Percentiles rank a stretch among this genome's conserved stretches.
Evolutionary conservation across 53 echinoderm and acorn worm species (phyloP).

Genomic region (Henricia sp.): DNA sequence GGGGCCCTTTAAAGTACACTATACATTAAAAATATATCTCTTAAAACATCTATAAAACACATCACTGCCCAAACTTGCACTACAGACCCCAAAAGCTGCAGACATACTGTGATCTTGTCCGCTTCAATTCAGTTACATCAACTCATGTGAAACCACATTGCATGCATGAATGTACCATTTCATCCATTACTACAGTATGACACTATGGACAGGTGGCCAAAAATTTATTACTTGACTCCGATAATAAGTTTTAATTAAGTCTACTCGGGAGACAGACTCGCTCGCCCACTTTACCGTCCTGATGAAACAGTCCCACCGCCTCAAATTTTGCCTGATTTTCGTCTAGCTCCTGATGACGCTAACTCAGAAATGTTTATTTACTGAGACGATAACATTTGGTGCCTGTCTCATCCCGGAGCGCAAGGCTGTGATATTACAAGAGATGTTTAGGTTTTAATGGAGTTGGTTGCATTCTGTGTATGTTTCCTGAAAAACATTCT

Average conservation of each 20-base stretch:
- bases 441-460: slow-evolving; percentile 4
- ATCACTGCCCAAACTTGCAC: too few relatives aligned
- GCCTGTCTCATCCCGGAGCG: background rate
- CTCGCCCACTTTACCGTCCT: slow-evolving; percentile 17
- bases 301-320: slow-evolving; percentile 30
- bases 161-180: slow-evolving; percentile 1
- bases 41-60: too few relatives aligned
- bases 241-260: slow-evolving; percentile 47
- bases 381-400: slow-evolving; percentile 14
- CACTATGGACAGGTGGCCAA: slow-evolving; percentile 24
- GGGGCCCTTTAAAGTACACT: too few relatives aligned
- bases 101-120: slow-evolving; percentile 18
- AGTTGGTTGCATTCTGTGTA: slow-evolving; percentile 24
- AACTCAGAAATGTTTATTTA: slow-evolving; percentile 45
- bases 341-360: slow-evolving; percentile 6
- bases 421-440: slow-evolving; percentile 28
- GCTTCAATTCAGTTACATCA: slow-evolving; percentile 21
- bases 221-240: slow-evolving; percentile 13
- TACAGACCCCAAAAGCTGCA: background rate
- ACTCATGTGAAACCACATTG: slow-evolving; percentile 45
- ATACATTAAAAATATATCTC: too few relatives aligned
- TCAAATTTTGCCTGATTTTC: background rate
- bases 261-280: background rate
- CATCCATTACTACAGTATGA: slow-evolving; percentile 20
- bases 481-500: slow-evolving; percentile 19